Evolutionary conservation across 2,113 vertebrate species (phyloP), one percentile per base, ranked within the genome.

Genomic region (Galemys pyrenaicus): DNA sequence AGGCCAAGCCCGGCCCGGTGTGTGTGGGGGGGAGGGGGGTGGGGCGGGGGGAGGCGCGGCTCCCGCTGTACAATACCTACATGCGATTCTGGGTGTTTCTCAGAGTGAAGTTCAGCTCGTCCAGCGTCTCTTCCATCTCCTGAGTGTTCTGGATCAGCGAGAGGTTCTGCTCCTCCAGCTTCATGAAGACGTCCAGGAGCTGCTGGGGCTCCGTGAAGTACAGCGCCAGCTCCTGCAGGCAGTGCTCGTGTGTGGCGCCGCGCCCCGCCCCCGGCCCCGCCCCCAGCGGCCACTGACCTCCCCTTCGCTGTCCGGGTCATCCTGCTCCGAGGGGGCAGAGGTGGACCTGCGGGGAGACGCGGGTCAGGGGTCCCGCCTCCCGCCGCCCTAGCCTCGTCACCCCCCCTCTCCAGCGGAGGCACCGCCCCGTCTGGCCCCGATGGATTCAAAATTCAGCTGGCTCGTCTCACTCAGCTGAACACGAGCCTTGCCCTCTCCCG

Each of bases 121-220:
- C 98, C 92, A 99, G 90, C 0, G 94, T 95, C 95, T 99, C 98
- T 30, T 99, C 98, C 0, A 96, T 98, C 77, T 99, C 98, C 9
- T 98, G 98, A 0, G 97, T 98, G 97, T 99, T 99, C 96, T 99
- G 98, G 86, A 99, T 98, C 37, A 99, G 97, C 0, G 98, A 99
- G 65, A 99, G 96, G 96, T 98, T 99, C 97, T 99, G 98, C 94
- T 99, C 99, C 32, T 99, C 99, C 96, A 99, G 98, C 94, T 99
- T 97, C 6, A 28, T 97, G 95, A 99, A 98, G 97, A 99, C 15
- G 39, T 98, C 96, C 95, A 99, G 96, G 10, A 99, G 97, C 97
- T 99, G 99, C 68, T 99, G 97, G 0, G 99, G 99, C n/a, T 99
- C 98, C 1, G 98, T 99, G 95, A 99, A 99, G 97, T 98, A 99